Evolutionary conservation across 2,113 vertebrate genomes (phyloP).

Genomic region (Urocolius indicus): DNA sequence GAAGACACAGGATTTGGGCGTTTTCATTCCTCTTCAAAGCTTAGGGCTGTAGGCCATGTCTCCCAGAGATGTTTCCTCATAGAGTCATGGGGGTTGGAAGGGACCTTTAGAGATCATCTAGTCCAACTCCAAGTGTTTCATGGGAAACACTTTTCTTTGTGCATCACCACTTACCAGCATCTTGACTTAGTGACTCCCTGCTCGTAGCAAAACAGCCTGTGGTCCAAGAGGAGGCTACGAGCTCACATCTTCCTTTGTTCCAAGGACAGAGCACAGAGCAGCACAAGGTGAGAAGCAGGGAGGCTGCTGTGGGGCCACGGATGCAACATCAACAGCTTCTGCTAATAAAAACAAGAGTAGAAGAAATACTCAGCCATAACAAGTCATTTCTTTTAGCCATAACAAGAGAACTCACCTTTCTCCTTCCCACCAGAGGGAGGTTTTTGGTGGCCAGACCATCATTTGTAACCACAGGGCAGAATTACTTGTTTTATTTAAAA

Average conservation of each 20-base stretch:
- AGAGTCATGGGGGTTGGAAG: no score
- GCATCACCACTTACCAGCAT: background rate
- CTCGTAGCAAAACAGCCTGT: background rate
- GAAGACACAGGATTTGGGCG: background rate
- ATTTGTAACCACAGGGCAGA: background rate
- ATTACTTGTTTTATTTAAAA: slow-evolving; percentile 30
- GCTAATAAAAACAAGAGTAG: background rate
- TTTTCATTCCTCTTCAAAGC: background rate
- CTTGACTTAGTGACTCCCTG: background rate
- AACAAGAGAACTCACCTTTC: background rate
- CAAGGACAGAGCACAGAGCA: background rate
- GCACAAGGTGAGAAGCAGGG: rapidly evolving
- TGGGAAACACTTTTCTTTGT: background rate
- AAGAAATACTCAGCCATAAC: no score
- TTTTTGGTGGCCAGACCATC: background rate
- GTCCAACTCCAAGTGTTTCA: no score
- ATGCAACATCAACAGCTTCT: background rate
- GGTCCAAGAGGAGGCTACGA: background rate
- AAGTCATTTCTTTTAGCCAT: background rate
- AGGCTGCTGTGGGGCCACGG: background rate
- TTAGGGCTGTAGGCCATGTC: background rate
- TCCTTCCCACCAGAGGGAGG: background rate
- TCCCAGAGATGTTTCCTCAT: background rate
- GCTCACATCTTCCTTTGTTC: background rate
- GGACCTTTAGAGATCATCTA: no score